Evolutionary conservation across 2,113 vertebrate species (phyloP).

Genomic region (Barbus barbus): DNA sequence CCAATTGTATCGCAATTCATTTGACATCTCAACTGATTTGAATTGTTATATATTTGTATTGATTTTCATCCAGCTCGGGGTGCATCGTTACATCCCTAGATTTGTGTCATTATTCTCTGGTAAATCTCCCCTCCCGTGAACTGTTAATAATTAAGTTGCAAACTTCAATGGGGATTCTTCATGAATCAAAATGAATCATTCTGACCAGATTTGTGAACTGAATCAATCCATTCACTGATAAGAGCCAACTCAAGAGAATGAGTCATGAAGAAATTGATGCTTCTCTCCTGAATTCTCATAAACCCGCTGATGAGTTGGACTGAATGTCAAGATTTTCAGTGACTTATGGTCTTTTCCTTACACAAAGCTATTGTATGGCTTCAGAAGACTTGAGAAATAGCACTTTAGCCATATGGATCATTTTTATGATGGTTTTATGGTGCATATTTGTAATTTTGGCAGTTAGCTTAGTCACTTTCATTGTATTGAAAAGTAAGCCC

Average conservation of each 20-base stretch:
- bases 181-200: background rate
- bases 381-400: background rate
- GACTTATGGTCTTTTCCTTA: background rate
- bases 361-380: background rate
- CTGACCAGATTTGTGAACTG: background rate
- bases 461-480: background rate
- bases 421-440: background rate
- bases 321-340: background rate
- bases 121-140: background rate
- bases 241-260: background rate
- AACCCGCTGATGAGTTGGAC: background rate
- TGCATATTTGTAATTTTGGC: background rate
- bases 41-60: too few relatives aligned
- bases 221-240: background rate
- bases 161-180: background rate
- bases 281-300: background rate
- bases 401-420: background rate
- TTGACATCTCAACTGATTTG: too few relatives aligned
- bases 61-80: too few relatives aligned
- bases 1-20: too few relatives aligned
- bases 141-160: background rate
- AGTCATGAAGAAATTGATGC: background rate
- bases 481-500: background rate
- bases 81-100: background rate
- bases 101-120: background rate